These are phyloP conservation scores for Megaceryle alcyon DNA, from an alignment of 2,797 vertebrate genomes.

Conservation along the genomic window DNA sequence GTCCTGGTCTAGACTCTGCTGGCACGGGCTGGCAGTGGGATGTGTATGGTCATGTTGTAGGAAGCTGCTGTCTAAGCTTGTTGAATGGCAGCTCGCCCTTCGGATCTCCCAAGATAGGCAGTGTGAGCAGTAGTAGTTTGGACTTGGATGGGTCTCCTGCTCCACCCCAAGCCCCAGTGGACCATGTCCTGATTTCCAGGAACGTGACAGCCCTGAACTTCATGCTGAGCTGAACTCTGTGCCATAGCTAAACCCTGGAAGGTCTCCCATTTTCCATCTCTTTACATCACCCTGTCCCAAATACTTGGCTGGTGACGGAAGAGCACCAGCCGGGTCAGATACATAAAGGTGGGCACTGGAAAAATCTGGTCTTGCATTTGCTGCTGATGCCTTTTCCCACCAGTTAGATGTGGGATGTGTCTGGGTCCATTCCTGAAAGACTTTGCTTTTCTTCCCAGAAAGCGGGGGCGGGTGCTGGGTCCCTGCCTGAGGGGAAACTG, in stretches of 20 bases:
- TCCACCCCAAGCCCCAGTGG: not conserved
- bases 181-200: not conserved
- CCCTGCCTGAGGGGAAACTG: not conserved
- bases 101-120: not conserved
- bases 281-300: not conserved
- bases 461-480: accelerated
- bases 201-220: accelerated
- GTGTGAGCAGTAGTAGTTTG: accelerated
- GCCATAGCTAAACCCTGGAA: not conserved
- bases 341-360: not conserved
- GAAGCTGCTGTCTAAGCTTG: slow-evolving; percentile 8
- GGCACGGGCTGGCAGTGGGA: accelerated
- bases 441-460: not conserved
- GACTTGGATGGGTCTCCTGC: not conserved
- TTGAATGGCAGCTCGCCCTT: not conserved
- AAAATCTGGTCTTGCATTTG: not conserved
- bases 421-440: accelerated
- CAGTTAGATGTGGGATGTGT: not conserved
- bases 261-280: not conserved
- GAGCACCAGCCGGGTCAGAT: accelerated
- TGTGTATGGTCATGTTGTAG: not conserved
- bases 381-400: not conserved
- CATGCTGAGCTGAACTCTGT: not conserved
- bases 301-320: not conserved
- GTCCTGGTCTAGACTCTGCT: not conserved